phyloP scores from a whole-genome alignment of 2,113 vertebrate species.

The Propithecus coquereli region DNA sequence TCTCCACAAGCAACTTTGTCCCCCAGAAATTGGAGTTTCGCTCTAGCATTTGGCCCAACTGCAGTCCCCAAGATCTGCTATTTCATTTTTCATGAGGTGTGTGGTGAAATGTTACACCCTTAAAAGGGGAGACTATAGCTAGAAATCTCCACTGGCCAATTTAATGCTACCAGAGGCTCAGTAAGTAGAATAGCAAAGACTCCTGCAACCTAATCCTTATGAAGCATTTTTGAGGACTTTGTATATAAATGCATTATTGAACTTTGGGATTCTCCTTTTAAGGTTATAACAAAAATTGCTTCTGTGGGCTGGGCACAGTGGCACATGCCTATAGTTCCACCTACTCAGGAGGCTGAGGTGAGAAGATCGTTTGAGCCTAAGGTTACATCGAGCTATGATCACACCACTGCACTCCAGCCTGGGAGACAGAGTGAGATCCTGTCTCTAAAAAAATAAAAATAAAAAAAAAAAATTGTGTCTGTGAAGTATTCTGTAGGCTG shows the following conservation, averaged over 20 bases:
- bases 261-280: background rate
- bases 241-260: background rate
- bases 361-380: no score
- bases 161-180: background rate
- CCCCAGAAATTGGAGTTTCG: background rate
- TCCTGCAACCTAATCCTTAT: background rate
- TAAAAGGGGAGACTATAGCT: background rate
- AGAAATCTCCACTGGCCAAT: background rate
- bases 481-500: background rate
- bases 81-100: background rate
- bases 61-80: background rate
- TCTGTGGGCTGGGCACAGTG: background rate
- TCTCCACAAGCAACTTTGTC: background rate
- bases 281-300: constrained; percentile 15
- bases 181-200: background rate
- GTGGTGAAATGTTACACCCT: background rate
- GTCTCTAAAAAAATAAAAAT: no score
- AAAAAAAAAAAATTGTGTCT: background rate
- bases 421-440: no score
- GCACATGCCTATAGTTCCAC: no score
- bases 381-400: no score
- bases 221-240: background rate
- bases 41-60: background rate
- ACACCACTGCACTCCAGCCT: no score
- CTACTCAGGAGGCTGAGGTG: no score